Percentiles rank a stretch among this genome's conserved stretches.
Conservation (phyloP, 1,140 invertebrate genomes). For the Mercenaria mercenaria region DNA sequence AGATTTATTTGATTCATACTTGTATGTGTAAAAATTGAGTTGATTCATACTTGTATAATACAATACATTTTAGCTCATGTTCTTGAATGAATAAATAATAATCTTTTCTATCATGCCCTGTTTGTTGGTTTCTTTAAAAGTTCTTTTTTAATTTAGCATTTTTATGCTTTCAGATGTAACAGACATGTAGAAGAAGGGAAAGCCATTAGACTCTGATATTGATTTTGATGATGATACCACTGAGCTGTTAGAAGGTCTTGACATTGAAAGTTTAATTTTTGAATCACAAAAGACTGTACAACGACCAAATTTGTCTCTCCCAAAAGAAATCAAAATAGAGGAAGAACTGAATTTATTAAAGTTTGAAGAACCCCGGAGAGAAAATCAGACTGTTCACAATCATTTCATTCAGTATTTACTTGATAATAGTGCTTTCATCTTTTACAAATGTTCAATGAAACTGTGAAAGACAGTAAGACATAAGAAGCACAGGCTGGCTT, state of each 20-base stretch:
- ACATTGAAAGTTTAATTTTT: slow-evolving; percentile 4
- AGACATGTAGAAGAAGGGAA: slow-evolving; percentile 1
- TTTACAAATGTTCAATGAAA: not conserved
- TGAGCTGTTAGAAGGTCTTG: slow-evolving; percentile 11
- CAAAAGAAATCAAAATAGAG: not conserved
- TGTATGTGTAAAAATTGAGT: too few species aligned
- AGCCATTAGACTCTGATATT: too few species aligned
- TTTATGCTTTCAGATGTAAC: slow-evolving; percentile 26
- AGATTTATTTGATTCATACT: too few species aligned
- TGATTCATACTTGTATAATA: too few species aligned
- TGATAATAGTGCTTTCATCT: not conserved
- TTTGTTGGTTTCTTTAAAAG: too few species aligned
- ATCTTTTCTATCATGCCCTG: too few species aligned
- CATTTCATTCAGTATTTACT: not conserved
- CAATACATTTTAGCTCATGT: too few species aligned
- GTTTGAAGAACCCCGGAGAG: not conserved
- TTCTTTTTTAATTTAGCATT: too few species aligned
- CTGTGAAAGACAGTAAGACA: not conserved
- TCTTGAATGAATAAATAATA: too few species aligned
- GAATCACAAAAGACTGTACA: not conserved
- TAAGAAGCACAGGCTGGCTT: not conserved
- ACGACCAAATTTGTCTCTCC: not conserved
- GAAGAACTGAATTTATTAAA: slow-evolving; percentile 3
- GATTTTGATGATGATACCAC: too few species aligned
- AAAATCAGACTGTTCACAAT: slow-evolving; percentile 11